Evolutionary conservation across 2,797 vertebrate genomes (phyloP).

Genomic region (Ceyx erithaca): DNA sequence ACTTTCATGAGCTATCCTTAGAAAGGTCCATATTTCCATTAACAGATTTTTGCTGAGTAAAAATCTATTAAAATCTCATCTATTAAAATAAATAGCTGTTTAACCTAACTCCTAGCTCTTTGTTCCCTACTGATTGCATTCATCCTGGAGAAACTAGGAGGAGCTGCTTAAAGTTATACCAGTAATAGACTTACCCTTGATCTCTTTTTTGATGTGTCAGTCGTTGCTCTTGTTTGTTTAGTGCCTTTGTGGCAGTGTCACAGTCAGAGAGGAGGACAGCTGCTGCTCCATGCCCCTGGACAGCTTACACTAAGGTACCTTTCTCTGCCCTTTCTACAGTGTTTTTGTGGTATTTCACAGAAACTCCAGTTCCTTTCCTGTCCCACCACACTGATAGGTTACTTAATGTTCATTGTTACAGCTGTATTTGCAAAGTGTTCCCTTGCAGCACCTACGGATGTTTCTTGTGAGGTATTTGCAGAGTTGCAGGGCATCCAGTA

Average conservation of each 20-base stretch:
- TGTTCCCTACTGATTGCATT: neutral
- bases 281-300: neutral
- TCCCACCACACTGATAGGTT: neutral
- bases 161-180: neutral
- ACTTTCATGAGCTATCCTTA: neutral
- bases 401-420: neutral
- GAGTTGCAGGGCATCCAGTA: neutral
- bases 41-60: neutral
- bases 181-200: neutral
- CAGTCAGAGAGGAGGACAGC: neutral
- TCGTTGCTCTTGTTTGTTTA: neutral
- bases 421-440: neutral
- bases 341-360: neutral
- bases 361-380: neutral
- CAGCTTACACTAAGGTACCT: neutral
- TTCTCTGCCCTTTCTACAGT: neutral
- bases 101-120: neutral
- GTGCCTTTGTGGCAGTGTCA: neutral
- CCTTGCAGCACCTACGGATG: neutral
- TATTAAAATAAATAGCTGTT: neutral
- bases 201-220: neutral
- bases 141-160: neutral
- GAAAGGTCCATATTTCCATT: neutral
- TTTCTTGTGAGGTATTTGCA: neutral
- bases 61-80: neutral